Evolutionary conservation across 2,113 vertebrate species (phyloP).

Genomic region (Rhinopomastus cyanomelas): DNA sequence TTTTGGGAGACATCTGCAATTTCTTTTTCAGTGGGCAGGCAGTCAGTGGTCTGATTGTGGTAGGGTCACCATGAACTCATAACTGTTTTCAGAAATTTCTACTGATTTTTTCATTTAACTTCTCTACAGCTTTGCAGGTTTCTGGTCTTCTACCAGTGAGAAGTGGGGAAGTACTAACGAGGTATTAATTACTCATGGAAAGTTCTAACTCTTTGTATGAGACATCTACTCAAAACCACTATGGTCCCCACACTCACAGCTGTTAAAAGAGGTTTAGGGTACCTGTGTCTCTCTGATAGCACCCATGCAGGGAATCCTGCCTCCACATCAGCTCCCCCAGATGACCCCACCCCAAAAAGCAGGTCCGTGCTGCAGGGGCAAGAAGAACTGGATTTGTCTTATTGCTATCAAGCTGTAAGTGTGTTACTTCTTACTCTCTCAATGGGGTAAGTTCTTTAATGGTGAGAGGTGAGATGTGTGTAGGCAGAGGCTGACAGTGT

Average conservation of each 20-base stretch:
- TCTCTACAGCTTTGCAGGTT: neutral
- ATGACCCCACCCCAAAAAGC: neutral
- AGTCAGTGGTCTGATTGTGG: neutral
- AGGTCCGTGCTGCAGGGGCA: neutral
- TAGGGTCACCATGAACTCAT: neutral
- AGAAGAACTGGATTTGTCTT: neutral
- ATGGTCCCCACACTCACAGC: neutral
- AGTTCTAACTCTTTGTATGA: neutral
- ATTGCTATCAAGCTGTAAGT: neutral
- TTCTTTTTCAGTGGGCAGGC: neutral
- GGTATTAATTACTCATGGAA: neutral
- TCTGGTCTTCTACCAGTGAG: neutral
- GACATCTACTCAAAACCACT: neutral
- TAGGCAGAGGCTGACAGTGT: conserved; percentile 44
- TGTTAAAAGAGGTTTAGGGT: neutral
- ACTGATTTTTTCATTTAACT: neutral
- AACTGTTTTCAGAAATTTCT: neutral
- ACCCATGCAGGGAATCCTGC: neutral
- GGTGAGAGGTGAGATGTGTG: conserved; percentile 37
- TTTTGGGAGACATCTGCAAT: neutral
- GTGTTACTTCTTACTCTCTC: conserved; percentile 16
- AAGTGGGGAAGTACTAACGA: neutral
- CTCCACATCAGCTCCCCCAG: neutral
- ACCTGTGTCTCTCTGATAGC: neutral
- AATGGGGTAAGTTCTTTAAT: conserved; percentile 18